Base-by-base conservation (phyloP, 2,797 vertebrate genomes). In the Carcharodon carcharias region DNA sequence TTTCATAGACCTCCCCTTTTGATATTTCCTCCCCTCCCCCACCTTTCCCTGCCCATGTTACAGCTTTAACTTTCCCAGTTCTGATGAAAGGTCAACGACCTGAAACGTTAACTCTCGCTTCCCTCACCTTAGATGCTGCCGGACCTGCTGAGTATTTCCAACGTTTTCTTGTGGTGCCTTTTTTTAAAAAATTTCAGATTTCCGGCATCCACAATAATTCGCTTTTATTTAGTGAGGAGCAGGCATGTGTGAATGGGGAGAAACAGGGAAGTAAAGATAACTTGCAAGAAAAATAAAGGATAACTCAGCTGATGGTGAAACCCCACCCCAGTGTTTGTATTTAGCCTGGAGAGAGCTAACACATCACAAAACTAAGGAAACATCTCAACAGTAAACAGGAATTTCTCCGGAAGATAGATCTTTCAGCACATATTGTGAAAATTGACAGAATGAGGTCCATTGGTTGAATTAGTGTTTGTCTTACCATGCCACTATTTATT, bases 311-410 rank as follows among this genome's bases (percentile, higher is more conserved):
- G 89, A 85, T 23, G 40, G 16, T 23, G 5, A 50, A 50, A 21
- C 18, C 40, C 82, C 6, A n/a, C 80, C 40, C 58, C 65, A 0
- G n/a, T 23, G 16, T 63, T 63, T 61, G 31, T 5, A n/a, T 18
- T 65, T 2, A 23, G 31, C 89, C 18, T 61, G 58, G 58, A 21
- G 35, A n/a, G n/a, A 63, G 18, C 18, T 21, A 63, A 65, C 89
- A n/a, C 58, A 65, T 92, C 89, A 92, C 5, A 35, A 92, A 92
- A n/a, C 89, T 92, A 40, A 92, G 89, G 89, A 92, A 92, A 92
- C 89, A 65, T 63, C 61, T 40, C 89, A 16, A 1, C 58, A 92
- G 89, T 40, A 63, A 92, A 92, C 61, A 92, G 89, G 89, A 63
- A 92, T 92, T 92, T 92, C 31, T 63, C 6, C 35, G 21, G 35